A percentile compares a stretch with the other conserved stretches of the same genome.
Evolutionary conservation across 2,113 vertebrate species (phyloP).

Genomic region (Stigmatopora nigra): DNA sequence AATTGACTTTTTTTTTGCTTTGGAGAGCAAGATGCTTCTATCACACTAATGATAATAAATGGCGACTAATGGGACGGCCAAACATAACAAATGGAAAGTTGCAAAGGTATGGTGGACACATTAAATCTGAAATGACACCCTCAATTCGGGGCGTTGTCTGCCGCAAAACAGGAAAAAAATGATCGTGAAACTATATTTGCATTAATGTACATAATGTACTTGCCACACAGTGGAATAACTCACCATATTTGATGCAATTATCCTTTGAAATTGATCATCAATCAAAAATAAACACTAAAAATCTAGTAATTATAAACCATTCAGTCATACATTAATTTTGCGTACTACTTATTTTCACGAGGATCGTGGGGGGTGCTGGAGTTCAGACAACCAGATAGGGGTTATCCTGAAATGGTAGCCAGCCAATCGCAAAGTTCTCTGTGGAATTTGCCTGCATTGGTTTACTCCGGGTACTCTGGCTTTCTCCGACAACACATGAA

Average conservation of each 20-base stretch:
- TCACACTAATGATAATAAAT: constrained; percentile 98
- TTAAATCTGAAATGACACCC: constrained; percentile 57
- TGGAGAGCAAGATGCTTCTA: constrained; percentile 85
- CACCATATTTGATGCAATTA: background rate
- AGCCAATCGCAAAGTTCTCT: no score
- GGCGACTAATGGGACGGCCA: constrained; percentile 99
- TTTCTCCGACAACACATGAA: no score
- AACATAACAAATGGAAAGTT: constrained; percentile 99
- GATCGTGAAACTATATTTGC: constrained; percentile 33
- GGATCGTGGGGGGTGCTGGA: no score
- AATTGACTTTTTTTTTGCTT: constrained; percentile 60
- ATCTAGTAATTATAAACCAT: background rate
- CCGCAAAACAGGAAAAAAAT: constrained; percentile 45
- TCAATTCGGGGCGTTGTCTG: constrained; percentile 46
- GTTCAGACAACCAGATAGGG: no score
- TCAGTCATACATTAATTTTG: no score
- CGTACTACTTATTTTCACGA: no score
- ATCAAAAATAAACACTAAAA: background rate
- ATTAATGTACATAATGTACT: constrained; percentile 31
- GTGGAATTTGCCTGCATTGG: no score
- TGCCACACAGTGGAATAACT: background rate
- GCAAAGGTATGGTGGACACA: constrained; percentile 87
- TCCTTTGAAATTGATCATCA: background rate
- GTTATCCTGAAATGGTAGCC: no score
- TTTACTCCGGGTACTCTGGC: no score